Base-by-base conservation (phyloP, 64 coral and sea anemone species). In the Stichodactyla mertensii region DNA sequence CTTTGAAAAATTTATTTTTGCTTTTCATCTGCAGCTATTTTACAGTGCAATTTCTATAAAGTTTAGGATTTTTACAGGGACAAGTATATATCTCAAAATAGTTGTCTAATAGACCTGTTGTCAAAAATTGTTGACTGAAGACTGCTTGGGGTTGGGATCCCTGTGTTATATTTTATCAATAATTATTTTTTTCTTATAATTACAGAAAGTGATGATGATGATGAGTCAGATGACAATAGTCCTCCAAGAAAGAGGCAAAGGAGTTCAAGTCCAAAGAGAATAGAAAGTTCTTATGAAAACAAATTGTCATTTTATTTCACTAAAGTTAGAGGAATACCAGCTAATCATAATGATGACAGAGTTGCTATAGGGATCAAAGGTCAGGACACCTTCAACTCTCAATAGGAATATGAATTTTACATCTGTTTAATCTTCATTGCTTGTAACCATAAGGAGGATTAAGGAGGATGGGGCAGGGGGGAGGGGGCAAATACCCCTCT, bases 291-390 rank as follows among this genome's bases (percentile, higher is more conserved):
- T 8, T 81, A 18, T 61, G 66, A 92, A 61, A 91, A 82, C 7
- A 86, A 84, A 61, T 45, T 95, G 6, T 85, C 93, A 53, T 95
- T 99, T 86, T 99, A 90, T 78, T 80, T 99, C 22, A 99, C 97
- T 52, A 95, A 87, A 86, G 97, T 95, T 10, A 87, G 88, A 78
- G 93, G 93, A 79, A 95, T 99, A 36, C 74, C 86, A 60, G 78
- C 85, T 20, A 84, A 92, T 51, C 93, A 89, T 62, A 99, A 99
- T 77, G 36, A 57, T 19, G 87, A 84, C 54, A 87, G 51, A 67
- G 56, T 91, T 79, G 93, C 97, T 20, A 62, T 95, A 64, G 82
- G 90, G 36, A 89, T 99, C 52, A 90, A 88, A 92, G 92, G 92
- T 88, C 52, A 26, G 31, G 13, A 10, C 31, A 16, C 18, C 7